Percentiles rank a stretch among this genome's conserved stretches.
Conservation (phyloP, 2,797 vertebrate species). For the Diceros bicornis region DNA sequence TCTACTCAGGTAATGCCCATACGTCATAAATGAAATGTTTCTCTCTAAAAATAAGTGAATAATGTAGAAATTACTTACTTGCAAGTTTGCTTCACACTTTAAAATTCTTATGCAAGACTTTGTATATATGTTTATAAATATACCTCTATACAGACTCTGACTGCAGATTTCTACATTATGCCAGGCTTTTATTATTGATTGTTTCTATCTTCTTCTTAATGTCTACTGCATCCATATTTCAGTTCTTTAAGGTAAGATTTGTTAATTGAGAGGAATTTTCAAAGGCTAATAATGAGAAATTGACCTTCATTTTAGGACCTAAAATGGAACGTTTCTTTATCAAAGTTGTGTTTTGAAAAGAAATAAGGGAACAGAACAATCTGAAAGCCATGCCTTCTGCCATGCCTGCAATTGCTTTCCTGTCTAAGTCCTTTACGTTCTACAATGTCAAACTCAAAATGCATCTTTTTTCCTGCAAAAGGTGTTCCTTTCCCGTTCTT, state of each 20-base stretch:
- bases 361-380: background rate
- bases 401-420: background rate
- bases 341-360: slow-evolving; percentile 6
- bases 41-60: background rate
- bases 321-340: background rate
- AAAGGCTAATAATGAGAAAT: background rate
- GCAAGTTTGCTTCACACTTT: background rate
- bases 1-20: background rate
- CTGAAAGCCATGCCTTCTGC: background rate
- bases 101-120: background rate
- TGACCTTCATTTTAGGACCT: background rate
- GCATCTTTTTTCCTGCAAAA: background rate
- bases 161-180: background rate
- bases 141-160: background rate
- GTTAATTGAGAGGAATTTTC: background rate
- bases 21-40: slow-evolving; percentile 15
- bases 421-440: background rate
- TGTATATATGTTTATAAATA: background rate
- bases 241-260: background rate
- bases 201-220: background rate
- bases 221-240: background rate
- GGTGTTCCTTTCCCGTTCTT: background rate
- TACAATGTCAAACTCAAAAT: background rate
- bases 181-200: background rate
- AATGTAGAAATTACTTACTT: slow-evolving; percentile 51